Conservation (phyloP, 2,797 vertebrate genomes). For the Myiotriccus ornatus region DNA sequence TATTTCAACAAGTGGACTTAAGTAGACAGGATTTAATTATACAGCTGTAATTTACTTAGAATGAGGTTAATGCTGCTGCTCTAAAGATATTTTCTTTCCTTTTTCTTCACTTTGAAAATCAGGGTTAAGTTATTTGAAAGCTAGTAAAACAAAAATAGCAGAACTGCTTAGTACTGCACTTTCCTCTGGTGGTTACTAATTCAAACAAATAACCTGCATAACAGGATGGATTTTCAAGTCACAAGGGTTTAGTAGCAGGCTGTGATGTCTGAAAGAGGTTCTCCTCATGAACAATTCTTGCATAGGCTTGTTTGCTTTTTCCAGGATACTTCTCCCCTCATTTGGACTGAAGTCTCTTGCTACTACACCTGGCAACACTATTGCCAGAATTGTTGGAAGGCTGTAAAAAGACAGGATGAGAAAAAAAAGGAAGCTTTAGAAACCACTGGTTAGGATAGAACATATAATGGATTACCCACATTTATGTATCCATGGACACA, state of each 20-base stretch:
- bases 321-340: background rate
- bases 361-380: background rate
- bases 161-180: rapidly evolving
- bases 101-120: background rate
- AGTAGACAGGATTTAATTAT: background rate
- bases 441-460: background rate
- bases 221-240: background rate
- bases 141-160: background rate
- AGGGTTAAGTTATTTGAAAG: background rate
- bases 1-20: background rate
- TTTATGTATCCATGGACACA: background rate
- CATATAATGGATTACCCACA: background rate
- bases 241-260: background rate
- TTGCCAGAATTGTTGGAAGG: background rate
- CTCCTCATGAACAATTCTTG: background rate
- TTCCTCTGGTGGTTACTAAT: background rate
- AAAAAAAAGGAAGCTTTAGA: background rate
- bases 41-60: background rate
- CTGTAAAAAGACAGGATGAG: background rate
- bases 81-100: background rate
- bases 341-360: background rate
- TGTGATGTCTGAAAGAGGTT: background rate
- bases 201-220: background rate
- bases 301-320: background rate
- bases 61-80: background rate